These are phyloP conservation scores for Alca torda DNA, from an alignment of 2,797 vertebrate genomes.

Conservation along the genomic window DNA sequence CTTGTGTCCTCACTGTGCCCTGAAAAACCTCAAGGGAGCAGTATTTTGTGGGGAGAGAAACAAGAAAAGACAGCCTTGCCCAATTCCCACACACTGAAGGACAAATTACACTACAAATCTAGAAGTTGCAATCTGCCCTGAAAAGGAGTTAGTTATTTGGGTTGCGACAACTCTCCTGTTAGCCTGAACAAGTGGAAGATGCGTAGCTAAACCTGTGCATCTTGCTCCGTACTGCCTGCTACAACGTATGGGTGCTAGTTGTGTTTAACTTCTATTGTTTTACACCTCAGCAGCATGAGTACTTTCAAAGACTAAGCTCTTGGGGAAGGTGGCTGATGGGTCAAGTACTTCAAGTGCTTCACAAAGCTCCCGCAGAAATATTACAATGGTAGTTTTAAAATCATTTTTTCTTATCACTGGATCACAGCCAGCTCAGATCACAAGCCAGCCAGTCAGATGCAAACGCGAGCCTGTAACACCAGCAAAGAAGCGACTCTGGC, in stretches of 20 bases:
- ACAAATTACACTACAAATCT: not conserved
- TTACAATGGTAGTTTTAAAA: not conserved
- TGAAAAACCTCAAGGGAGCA: not conserved
- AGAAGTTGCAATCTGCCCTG: not conserved
- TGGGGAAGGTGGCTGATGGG: not conserved
- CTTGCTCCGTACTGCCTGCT: not conserved
- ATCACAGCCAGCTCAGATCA: not conserved
- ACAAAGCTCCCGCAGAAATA: not conserved
- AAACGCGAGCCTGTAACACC: not conserved
- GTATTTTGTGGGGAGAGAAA: not conserved
- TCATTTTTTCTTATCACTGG: not conserved
- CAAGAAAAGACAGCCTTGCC: not conserved
- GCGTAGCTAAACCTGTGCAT: not conserved
- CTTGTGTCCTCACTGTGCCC: not conserved
- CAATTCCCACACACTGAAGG: not conserved
- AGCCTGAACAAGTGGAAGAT: not conserved
- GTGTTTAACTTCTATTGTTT: not conserved
- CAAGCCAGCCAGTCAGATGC: not conserved
- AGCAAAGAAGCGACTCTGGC: not conserved
- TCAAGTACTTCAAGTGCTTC: not conserved
- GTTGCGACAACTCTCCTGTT: not conserved
- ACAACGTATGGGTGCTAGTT: rapidly evolving
- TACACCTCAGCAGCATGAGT: not conserved
- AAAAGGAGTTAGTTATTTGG: not conserved
- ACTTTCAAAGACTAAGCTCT: not conserved